Evolutionary conservation across 2,888 invertebrate genomes (phyloP).

Genomic region (Harpalus rufipes): DNA sequence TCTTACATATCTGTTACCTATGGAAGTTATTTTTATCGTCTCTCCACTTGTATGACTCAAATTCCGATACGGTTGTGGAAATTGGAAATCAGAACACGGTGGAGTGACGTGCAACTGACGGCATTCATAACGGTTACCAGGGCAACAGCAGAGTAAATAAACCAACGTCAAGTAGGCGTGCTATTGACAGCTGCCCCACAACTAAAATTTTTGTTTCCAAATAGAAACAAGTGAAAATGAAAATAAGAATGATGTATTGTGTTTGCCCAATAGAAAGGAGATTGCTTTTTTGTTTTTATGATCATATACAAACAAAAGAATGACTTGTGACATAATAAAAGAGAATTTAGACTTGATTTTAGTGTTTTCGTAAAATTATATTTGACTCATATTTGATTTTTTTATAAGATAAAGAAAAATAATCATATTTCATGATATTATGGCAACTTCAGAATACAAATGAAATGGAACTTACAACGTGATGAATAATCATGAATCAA

Average conservation of each 20-base stretch:
- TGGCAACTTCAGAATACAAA: no score
- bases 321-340: not conserved
- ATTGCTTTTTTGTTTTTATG: not conserved
- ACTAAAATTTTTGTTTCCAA: conserved; percentile 44
- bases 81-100: not conserved
- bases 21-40: not conserved
- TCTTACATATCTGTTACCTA: conserved; percentile 24
- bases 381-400: no score
- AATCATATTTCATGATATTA: no score
- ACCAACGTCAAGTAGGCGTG: conserved; percentile 30
- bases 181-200: conserved; percentile 31
- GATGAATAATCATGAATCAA: no score
- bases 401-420: no score
- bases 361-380: no score
- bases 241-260: conserved; percentile 42
- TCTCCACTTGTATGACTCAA: not conserved
- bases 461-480: no score
- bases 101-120: conserved; percentile 15
- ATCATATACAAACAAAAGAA: not conserved
- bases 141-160: conserved; percentile 35
- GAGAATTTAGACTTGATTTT: not conserved
- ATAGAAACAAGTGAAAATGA: conserved; percentile 17
- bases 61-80: not conserved
- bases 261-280: not conserved
- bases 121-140: conserved; percentile 36